Evolutionary conservation across 2,797 vertebrate genomes (phyloP).

Genomic region (Eulemur coronatus): DNA sequence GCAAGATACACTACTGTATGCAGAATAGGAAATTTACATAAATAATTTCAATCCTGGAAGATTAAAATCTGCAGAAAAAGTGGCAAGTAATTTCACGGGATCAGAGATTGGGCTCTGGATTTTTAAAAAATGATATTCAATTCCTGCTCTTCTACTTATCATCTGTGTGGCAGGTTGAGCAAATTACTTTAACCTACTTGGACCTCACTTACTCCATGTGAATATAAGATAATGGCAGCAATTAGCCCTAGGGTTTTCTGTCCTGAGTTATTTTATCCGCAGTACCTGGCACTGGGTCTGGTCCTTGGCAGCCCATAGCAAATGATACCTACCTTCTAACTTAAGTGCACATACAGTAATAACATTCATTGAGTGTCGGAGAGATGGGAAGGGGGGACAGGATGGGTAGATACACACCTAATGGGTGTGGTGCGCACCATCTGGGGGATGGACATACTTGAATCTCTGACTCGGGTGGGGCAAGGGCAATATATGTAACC

Average conservation of each 20-base stretch:
- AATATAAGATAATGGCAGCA: not conserved
- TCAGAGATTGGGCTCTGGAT: not conserved
- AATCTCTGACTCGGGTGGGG: too few relatives aligned
- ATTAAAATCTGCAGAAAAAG: not conserved
- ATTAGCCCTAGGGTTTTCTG: not conserved
- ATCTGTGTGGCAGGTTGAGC: not conserved
- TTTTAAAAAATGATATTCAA: conserved; percentile 24
- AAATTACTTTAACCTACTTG: not conserved
- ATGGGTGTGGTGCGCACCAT: too few relatives aligned
- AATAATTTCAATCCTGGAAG: conserved; percentile 7
- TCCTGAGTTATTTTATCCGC: not conserved
- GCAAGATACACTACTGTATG: not conserved
- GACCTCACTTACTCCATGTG: not conserved
- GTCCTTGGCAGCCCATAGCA: not conserved
- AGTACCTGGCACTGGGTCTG: not conserved
- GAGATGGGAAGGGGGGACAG: too few relatives aligned
- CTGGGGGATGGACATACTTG: too few relatives aligned
- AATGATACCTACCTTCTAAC: not conserved
- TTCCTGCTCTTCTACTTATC: not conserved
- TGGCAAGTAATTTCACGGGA: not conserved
- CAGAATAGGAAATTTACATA: not conserved
- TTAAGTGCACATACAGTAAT: not conserved
- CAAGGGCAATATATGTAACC: too few relatives aligned
- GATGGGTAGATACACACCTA: too few relatives aligned
- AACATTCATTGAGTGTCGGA: too few relatives aligned